Conservation (phyloP, 2,113 vertebrate species). For the Polypterus bichir region DNA sequence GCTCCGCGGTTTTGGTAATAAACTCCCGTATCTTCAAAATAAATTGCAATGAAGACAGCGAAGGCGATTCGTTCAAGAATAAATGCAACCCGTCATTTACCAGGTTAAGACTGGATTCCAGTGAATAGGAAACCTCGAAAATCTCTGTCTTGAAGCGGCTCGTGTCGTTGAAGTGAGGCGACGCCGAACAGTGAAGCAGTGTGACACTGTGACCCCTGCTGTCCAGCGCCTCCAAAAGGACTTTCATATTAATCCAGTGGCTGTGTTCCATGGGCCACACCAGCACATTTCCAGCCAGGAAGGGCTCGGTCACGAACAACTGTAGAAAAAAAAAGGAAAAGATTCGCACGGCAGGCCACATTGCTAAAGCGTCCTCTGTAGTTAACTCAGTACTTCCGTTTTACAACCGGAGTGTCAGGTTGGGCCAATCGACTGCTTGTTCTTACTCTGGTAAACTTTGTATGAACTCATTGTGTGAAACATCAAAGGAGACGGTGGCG, state of each 20-base stretch:
- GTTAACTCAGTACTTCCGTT: too few species aligned
- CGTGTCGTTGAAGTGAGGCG: conserved; percentile 24
- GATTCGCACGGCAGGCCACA: too few species aligned
- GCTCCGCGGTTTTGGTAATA: background rate
- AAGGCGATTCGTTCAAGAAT: conserved; percentile 31
- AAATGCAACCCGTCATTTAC: conserved; percentile 26
- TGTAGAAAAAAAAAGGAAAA: too few species aligned
- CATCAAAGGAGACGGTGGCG: too few species aligned
- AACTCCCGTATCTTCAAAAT: conserved; percentile 18
- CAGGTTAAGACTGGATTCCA: conserved; percentile 12
- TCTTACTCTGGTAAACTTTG: too few species aligned
- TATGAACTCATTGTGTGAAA: too few species aligned
- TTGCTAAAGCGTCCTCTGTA: too few species aligned
- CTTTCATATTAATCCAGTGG: conserved; percentile 61
- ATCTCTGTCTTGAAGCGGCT: conserved; percentile 24
- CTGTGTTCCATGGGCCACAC: conserved; percentile 58
- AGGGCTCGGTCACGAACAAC: background rate
- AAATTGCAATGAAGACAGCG: conserved; percentile 26
- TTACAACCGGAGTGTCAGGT: too few species aligned
- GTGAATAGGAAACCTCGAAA: conserved; percentile 23
- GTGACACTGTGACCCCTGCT: conserved; percentile 48
- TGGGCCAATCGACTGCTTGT: too few species aligned
- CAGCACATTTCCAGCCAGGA: conserved; percentile 36
- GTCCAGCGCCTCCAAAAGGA: conserved; percentile 33
- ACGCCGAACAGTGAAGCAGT: conserved; percentile 24